These are phyloP conservation scores for Pedicia rivosa DNA, from an alignment of 2,888 invertebrate species.

Conservation along the genomic window DNA sequence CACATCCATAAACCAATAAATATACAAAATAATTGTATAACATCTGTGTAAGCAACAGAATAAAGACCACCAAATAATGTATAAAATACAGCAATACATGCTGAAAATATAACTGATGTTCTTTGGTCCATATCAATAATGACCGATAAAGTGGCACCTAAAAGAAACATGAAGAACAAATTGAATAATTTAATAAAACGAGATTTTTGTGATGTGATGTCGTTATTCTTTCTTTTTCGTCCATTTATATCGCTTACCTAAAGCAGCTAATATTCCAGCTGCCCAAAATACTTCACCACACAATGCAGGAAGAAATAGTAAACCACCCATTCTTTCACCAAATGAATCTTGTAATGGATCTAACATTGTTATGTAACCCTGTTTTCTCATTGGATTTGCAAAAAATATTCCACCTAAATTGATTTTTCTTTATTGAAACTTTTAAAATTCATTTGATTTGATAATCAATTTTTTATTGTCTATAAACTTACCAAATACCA, in stretches of 20 bases:
- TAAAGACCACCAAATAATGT: conserved; percentile 96
- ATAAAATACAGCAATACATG: conserved; percentile 93
- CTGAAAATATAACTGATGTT: conserved; percentile 85
- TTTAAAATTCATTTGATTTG: neutral
- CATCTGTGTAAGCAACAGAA: conserved; percentile 97
- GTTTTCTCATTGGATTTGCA: conserved; percentile 93
- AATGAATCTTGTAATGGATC: conserved; percentile 95
- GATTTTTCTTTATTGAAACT: neutral
- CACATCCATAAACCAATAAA: conserved; percentile 97
- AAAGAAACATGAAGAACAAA: conserved; percentile 2
- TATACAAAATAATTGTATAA: conserved; percentile 94
- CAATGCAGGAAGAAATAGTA: conserved; percentile 89
- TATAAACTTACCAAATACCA: conserved; percentile 67
- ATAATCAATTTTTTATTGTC: neutral
- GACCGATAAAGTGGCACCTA: conserved; percentile 89
- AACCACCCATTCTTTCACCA: conserved; percentile 93
- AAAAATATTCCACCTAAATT: conserved; percentile 84
- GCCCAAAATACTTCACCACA: conserved; percentile 99
- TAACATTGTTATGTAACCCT: conserved; percentile 97
- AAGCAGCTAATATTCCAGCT: conserved; percentile 89
- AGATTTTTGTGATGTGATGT: neutral
- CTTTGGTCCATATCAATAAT: conserved; percentile 92
- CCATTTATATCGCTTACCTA: conserved; percentile 41
- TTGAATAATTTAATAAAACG: neutral
- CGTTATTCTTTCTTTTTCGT: too few species aligned